A percentile compares a stretch with the other conserved stretches of the same genome.
Evolutionary conservation across 2,888 invertebrate genomes (phyloP).

Genomic region (Epirrita christyi): DNA sequence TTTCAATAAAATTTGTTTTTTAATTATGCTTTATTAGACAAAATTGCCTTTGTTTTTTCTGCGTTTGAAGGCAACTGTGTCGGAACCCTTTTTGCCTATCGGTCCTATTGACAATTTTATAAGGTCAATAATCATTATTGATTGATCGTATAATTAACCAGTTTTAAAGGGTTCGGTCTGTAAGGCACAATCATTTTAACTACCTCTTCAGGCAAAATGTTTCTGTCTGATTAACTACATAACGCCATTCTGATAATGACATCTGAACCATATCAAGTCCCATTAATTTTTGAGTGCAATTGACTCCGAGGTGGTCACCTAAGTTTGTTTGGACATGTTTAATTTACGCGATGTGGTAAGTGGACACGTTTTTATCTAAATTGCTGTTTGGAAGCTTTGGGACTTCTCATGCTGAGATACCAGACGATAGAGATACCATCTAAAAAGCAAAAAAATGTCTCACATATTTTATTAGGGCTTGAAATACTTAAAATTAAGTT

Average conservation of each 20-base stretch:
- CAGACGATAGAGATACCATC: slow-evolving; percentile 16
- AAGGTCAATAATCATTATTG: slow-evolving; percentile 82
- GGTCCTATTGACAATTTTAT: slow-evolving; percentile 81
- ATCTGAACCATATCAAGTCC: slow-evolving; percentile 58
- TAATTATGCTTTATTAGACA: slow-evolving; percentile 78
- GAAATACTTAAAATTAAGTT: no score
- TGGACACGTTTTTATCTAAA: slow-evolving; percentile 76
- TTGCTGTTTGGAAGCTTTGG: slow-evolving; percentile 76
- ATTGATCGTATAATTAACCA: slow-evolving; percentile 79
- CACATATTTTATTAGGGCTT: background rate
- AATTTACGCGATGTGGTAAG: slow-evolving; percentile 73
- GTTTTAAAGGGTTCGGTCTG: slow-evolving; percentile 62
- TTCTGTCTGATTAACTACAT: slow-evolving; percentile 45
- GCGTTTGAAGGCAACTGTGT: slow-evolving; percentile 49
- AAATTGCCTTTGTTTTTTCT: slow-evolving; percentile 79
- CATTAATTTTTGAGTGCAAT: slow-evolving; percentile 79
- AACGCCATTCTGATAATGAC: slow-evolving; percentile 50
- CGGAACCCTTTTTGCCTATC: slow-evolving; percentile 68
- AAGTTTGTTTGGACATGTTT: slow-evolving; percentile 73
- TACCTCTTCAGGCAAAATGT: slow-evolving; percentile 32
- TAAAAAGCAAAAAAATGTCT: slow-evolving; percentile 4
- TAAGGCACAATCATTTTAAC: slow-evolving; percentile 37
- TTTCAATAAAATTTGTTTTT: slow-evolving; percentile 77
- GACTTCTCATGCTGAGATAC: slow-evolving; percentile 30
- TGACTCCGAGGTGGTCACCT: slow-evolving; percentile 79